A percentile compares a stretch with the other conserved stretches of the same genome.
These are phyloP conservation scores for Clarias fuscus DNA, from an alignment of 2,797 vertebrate genomes.

Conservation along the genomic window DNA sequence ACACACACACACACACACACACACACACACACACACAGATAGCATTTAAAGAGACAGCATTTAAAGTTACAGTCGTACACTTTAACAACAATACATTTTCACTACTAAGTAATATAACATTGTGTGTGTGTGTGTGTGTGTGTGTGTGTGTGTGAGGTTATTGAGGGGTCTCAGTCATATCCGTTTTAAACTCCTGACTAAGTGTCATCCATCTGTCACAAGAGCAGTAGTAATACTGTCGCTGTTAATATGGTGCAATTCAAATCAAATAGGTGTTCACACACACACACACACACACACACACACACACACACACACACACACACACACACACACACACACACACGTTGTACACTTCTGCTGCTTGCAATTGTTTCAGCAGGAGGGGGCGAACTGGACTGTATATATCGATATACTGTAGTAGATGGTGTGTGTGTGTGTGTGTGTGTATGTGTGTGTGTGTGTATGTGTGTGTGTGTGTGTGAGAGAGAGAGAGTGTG, in stretches of 20 bases:
- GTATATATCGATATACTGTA: not conserved
- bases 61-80: not conserved
- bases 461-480: not conserved
- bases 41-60: constrained; percentile 16
- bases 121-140: constrained; percentile 6
- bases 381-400: constrained; percentile 48
- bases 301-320: not conserved
- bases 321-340: constrained; percentile 9
- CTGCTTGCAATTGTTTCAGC: constrained; percentile 30
- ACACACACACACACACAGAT: constrained; percentile 5
- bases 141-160: not conserved
- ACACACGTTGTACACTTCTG: not conserved
- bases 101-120: not conserved
- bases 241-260: constrained; percentile 9
- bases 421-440: not conserved
- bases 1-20: constrained; percentile 11
- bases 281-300: too few relatives aligned
- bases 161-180: constrained; percentile 59
- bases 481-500: constrained; percentile 40
- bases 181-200: constrained; percentile 64
- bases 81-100: not conserved
- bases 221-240: constrained; percentile 27
- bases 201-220: constrained; percentile 67
- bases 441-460: constrained; percentile 48
- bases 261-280: not conserved